These are phyloP conservation scores for Campoletis raptor DNA, from an alignment of 2,888 invertebrate genomes.

Conservation along the genomic window DNA sequence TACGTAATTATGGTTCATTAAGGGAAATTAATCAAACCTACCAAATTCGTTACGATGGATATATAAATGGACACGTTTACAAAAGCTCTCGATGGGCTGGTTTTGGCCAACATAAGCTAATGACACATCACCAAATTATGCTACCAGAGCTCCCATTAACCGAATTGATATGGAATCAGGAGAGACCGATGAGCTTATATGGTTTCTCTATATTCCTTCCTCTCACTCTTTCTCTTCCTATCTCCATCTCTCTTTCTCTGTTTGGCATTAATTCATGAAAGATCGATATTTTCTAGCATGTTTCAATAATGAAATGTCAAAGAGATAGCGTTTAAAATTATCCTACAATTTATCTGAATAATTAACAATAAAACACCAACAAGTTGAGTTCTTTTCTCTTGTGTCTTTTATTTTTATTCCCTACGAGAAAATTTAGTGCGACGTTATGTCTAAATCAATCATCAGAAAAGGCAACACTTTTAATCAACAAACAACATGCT, in stretches of 20 bases:
- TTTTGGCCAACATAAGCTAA: slow-evolving; percentile 72
- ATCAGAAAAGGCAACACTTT: background rate
- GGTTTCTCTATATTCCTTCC: slow-evolving; percentile 32
- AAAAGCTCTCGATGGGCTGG: slow-evolving; percentile 31
- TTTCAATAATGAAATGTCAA: slow-evolving; percentile 34
- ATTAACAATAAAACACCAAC: background rate
- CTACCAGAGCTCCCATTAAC: slow-evolving; percentile 75
- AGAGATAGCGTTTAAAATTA: slow-evolving; percentile 16
- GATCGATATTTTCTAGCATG: slow-evolving; percentile 41
- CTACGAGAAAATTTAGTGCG: background rate
- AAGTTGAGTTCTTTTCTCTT: background rate
- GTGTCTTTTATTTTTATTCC: no score
- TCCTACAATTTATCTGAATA: background rate
- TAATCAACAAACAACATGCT: background rate
- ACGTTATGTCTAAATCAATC: slow-evolving; percentile 9
- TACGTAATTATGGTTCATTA: slow-evolving; percentile 81
- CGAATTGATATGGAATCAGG: slow-evolving; percentile 78
- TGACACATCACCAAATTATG: slow-evolving; percentile 77
- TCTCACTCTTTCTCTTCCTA: background rate
- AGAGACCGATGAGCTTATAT: slow-evolving; percentile 72
- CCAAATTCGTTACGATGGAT: slow-evolving; percentile 67
- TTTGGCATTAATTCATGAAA: background rate
- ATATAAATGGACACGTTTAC: slow-evolving; percentile 18
- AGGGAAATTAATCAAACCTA: slow-evolving; percentile 69
- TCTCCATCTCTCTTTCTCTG: slow-evolving; percentile 19